Conservation (phyloP, 2,797 vertebrate species). For the Gambusia yucatana region DNA sequence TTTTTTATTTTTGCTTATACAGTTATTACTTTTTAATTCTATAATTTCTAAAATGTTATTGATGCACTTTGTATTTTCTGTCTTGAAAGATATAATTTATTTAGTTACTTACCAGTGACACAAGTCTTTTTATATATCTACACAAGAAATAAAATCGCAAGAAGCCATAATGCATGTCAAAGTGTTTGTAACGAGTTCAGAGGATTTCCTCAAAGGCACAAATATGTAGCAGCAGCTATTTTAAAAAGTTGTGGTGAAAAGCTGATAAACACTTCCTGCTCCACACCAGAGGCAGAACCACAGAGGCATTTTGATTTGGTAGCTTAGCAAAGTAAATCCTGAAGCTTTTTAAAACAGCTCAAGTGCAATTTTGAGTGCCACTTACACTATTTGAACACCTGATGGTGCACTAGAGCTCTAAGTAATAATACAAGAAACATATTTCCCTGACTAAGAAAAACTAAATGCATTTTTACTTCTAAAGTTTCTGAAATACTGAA, state of each 20-base stretch:
- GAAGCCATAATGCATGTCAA: neutral
- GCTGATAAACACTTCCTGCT: conserved; percentile 47
- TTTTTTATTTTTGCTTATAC: neutral
- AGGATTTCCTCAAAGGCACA: conserved; percentile 17
- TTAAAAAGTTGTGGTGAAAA: conserved; percentile 51
- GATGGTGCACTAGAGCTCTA: conserved; percentile 53
- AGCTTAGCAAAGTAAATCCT: conserved; percentile 35
- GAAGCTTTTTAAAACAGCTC: conserved; percentile 44
- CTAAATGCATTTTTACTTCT: neutral
- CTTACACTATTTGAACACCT: conserved; percentile 57
- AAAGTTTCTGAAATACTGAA: neutral
- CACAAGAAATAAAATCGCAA: neutral
- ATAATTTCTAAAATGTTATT: neutral
- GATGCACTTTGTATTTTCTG: neutral
- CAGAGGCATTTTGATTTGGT: conserved; percentile 9
- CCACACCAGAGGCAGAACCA: conserved; percentile 22
- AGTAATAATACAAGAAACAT: neutral
- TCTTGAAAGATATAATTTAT: neutral
- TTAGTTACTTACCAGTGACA: neutral
- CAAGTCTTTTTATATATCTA: conserved; percentile 8
- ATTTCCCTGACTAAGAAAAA: neutral
- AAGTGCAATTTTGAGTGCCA: conserved; percentile 7
- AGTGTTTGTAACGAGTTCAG: neutral
- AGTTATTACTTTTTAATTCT: neutral
- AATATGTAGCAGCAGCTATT: conserved; percentile 44